A percentile compares a stretch with the other conserved stretches of the same genome.
These are phyloP conservation scores for Nemurella pictetii DNA, from an alignment of 2,888 invertebrate species.

Conservation along the genomic window DNA sequence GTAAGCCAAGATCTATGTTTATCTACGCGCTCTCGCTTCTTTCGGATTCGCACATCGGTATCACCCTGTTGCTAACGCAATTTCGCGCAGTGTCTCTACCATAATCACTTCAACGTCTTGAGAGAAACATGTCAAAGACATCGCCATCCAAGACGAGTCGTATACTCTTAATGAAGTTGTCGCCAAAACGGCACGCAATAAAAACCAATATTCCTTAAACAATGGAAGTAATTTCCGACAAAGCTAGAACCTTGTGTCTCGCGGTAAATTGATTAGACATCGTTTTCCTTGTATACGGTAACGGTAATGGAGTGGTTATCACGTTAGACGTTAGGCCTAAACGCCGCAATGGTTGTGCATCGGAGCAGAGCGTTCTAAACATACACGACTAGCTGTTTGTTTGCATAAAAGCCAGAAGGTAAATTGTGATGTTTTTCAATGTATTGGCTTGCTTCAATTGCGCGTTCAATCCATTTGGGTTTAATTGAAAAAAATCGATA, in stretches of 20 bases:
- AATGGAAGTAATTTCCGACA: neutral
- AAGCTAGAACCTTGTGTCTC: neutral
- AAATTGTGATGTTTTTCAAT: neutral
- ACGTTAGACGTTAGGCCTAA: neutral
- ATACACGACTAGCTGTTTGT: no score
- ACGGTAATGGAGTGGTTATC: neutral
- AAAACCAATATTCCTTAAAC: neutral
- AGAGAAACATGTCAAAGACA: neutral
- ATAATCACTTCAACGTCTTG: neutral
- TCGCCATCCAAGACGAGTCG: neutral
- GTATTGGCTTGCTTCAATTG: neutral
- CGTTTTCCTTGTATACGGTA: neutral
- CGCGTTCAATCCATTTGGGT: neutral
- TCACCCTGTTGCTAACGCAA: no score
- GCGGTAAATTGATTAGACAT: neutral
- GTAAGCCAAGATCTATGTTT: neutral
- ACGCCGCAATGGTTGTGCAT: neutral
- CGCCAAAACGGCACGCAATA: neutral
- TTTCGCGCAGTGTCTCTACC: neutral
- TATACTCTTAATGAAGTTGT: neutral
- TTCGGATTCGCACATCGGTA: neutral
- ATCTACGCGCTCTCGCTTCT: neutral
- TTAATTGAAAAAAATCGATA: neutral
- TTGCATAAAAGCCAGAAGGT: neutral
- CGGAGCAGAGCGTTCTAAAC: neutral